phyloP scores from a whole-genome alignment of 2,113 vertebrate genomes.

The Picathartes gymnocephalus region DNA sequence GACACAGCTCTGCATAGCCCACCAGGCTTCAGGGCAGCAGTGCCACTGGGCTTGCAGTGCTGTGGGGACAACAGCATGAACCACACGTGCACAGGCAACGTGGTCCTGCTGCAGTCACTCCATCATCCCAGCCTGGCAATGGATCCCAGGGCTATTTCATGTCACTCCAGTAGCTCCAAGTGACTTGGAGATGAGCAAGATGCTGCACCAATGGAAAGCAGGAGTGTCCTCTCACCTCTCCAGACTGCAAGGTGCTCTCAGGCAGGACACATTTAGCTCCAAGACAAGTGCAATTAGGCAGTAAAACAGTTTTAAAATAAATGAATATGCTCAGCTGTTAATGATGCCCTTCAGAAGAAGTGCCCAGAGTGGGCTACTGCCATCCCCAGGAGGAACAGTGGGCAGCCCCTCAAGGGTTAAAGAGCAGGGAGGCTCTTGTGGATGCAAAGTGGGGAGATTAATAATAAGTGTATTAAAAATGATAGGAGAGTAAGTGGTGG shows the following conservation, averaged over 20 bases:
- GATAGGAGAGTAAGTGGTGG: accelerated
- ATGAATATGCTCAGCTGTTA: not conserved
- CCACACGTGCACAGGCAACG: accelerated
- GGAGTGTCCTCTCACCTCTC: not conserved
- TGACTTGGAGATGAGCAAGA: not conserved
- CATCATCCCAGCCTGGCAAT: not conserved
- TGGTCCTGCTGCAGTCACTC: not conserved
- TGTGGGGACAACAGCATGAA: not conserved
- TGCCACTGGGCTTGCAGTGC: not conserved
- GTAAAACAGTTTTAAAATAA: not conserved
- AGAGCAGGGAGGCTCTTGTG: not conserved
- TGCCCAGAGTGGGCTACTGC: accelerated
- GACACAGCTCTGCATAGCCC: not conserved
- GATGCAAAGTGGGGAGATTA: not conserved
- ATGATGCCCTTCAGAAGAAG: not conserved
- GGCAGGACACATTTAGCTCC: not conserved
- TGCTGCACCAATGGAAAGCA: accelerated
- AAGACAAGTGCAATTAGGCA: not conserved
- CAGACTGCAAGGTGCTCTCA: not conserved
- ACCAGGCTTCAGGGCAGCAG: not conserved
- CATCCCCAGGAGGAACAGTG: accelerated
- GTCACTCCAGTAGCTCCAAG: not conserved
- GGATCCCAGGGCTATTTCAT: not conserved
- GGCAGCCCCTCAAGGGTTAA: not conserved
- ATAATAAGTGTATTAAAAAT: not conserved